Conservation (phyloP, 2,797 vertebrate genomes). For the Manis pentadactyla region DNA sequence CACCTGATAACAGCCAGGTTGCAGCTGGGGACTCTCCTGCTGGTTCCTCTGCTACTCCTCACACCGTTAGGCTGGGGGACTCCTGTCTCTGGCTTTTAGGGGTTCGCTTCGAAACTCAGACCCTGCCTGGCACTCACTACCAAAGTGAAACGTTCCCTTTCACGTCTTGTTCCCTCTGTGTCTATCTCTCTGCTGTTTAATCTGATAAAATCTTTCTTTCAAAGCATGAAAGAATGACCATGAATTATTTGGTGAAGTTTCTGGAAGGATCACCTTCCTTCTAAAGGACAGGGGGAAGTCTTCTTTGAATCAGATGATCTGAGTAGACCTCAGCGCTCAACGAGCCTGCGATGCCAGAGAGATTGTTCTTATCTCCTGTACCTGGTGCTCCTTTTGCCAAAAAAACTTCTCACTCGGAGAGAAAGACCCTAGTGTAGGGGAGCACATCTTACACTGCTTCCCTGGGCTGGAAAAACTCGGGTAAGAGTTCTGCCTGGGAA, state of each 20-base stretch:
- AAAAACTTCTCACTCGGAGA: background rate
- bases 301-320: background rate
- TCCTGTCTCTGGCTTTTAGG: background rate
- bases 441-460: background rate
- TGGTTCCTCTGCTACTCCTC: background rate
- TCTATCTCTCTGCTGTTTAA: background rate
- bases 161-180: background rate
- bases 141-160: background rate
- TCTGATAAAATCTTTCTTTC: background rate
- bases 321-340: background rate
- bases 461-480: background rate
- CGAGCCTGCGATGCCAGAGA: background rate
- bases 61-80: background rate
- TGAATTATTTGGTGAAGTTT: background rate
- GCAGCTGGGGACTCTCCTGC: background rate
- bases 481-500: conserved; percentile 1
- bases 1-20: no score
- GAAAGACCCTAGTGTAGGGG: background rate
- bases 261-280: background rate
- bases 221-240: background rate
- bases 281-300: background rate
- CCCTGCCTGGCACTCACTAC: background rate
- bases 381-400: background rate
- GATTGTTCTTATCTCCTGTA: background rate
- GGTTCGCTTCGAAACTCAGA: background rate